These are phyloP conservation scores for Periophthalmodon schlosseri DNA, from an alignment of 2,113 vertebrate species.

Conservation along the genomic window DNA sequence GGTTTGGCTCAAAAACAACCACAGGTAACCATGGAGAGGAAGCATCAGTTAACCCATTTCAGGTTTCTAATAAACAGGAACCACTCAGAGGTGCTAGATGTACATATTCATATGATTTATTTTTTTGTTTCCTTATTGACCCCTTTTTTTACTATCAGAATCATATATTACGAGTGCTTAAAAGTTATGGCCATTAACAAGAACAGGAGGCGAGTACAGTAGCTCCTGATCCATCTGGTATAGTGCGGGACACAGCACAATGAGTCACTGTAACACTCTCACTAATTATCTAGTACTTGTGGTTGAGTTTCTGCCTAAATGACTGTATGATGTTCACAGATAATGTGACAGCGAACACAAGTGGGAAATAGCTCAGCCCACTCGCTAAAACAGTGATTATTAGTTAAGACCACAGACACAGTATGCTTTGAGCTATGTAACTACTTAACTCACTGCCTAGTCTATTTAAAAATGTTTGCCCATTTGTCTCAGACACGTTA, in stretches of 20 bases:
- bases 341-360: constrained; percentile 30
- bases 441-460: background rate
- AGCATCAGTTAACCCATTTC: constrained; percentile 73
- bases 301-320: constrained; percentile 44
- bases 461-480: background rate
- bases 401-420: constrained; percentile 1
- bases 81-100: constrained; percentile 17
- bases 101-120: background rate
- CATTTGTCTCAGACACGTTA: background rate
- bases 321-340: constrained; percentile 54
- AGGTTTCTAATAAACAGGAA: constrained; percentile 52
- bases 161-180: background rate
- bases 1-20: constrained; percentile 73
- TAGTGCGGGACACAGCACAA: constrained; percentile 28
- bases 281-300: constrained; percentile 48
- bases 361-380: constrained; percentile 21
- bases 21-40: constrained; percentile 78
- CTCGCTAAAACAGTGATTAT: constrained; percentile 1
- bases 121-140: background rate
- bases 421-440: background rate
- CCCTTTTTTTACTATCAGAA: background rate
- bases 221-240: constrained; percentile 53
- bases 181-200: constrained; percentile 10
- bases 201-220: constrained; percentile 23
- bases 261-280: constrained; percentile 47